phyloP scores from a whole-genome alignment of 2,797 vertebrate genomes.

The Myripristis jacobus region DNA sequence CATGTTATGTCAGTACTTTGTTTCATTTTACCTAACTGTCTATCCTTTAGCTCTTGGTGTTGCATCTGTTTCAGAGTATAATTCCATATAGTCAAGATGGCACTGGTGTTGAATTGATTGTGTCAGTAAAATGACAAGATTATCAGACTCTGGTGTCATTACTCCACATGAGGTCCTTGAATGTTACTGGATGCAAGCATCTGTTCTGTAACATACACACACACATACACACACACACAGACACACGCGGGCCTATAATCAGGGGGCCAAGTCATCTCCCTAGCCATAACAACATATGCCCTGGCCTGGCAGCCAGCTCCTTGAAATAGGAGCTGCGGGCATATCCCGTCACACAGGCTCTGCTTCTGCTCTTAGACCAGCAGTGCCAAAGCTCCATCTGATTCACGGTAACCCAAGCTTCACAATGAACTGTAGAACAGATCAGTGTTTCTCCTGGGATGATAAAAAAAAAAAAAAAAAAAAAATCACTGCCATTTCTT shows the following conservation, averaged over 20 bases:
- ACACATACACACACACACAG: conserved; percentile 4
- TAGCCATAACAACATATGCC: conserved; percentile 73
- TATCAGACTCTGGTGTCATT: too few species aligned
- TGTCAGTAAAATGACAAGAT: background rate
- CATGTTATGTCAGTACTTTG: background rate
- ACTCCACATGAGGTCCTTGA: background rate
- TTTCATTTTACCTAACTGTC: background rate
- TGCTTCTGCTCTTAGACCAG: conserved; percentile 24
- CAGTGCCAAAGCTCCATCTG: conserved; percentile 53
- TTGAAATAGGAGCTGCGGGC: conserved; percentile 58
- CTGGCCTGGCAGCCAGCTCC: conserved; percentile 49
- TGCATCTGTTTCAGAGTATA: background rate
- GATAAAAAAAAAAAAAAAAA: too few species aligned
- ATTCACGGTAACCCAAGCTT: conserved; percentile 56
- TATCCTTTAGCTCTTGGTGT: too few species aligned
- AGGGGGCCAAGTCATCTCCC: conserved; percentile 44
- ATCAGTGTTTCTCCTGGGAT: conserved; percentile 5
- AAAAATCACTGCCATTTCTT: conserved; percentile 1
- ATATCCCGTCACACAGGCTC: conserved; percentile 49
- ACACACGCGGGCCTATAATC: conserved; percentile 25
- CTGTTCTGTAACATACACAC: conserved; percentile 27
- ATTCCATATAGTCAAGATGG: background rate
- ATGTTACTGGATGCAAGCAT: conserved; percentile 33
- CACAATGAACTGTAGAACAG: conserved; percentile 38
- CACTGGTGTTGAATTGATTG: background rate